Conservation (phyloP, 2,113 vertebrate species). For the Panthera uncia region DNA sequence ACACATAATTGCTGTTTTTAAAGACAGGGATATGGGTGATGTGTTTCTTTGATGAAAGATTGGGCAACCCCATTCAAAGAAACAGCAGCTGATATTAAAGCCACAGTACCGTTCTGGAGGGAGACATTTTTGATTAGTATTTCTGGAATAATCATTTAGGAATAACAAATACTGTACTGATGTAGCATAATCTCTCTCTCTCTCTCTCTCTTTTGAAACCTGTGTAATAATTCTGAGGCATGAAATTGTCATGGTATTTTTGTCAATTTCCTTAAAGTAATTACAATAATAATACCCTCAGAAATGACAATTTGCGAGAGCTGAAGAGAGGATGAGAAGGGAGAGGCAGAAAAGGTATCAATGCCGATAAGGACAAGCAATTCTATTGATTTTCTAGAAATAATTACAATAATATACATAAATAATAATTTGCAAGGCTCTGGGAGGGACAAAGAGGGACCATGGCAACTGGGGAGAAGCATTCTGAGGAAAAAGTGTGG, state of each 20-base stretch:
- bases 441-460: background rate
- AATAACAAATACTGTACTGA: constrained; percentile 14
- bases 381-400: background rate
- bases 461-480: background rate
- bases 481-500: background rate
- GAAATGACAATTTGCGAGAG: constrained; percentile 47
- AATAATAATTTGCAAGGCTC: constrained; percentile 11
- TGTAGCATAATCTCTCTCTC: background rate
- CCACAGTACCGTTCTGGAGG: constrained; percentile 48
- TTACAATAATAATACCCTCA: constrained; percentile 59
- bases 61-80: constrained; percentile 85
- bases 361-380: background rate
- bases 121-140: constrained; percentile 67
- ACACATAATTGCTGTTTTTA: constrained; percentile 94
- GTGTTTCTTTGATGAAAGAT: constrained; percentile 90
- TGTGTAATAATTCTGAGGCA: constrained; percentile 35
- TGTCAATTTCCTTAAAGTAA: constrained; percentile 68
- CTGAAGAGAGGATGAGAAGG: constrained; percentile 37
- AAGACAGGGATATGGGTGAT: constrained; percentile 90
- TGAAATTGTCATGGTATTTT: constrained; percentile 58
- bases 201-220: background rate
- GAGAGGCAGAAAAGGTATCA: background rate
- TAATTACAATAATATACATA: constrained; percentile 26
- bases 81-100: constrained; percentile 81
- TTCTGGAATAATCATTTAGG: constrained; percentile 33